Evolutionary conservation across 1,140 invertebrate species (phyloP), one percentile per base, ranked within the genome.

Genomic region (Nebria ingens): DNA sequence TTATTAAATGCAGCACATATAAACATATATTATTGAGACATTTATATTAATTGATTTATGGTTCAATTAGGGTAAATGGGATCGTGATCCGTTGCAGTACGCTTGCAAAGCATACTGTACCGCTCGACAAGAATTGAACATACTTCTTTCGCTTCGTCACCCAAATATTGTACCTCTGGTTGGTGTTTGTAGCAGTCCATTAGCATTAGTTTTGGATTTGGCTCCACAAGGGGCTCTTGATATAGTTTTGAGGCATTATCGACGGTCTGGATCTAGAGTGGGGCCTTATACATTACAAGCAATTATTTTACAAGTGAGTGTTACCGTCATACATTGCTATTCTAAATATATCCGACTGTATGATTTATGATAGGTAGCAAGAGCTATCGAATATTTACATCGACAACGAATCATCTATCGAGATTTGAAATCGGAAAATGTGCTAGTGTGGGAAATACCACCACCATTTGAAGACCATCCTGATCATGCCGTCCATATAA

Each of bases 341-440:
- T 51, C 21, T 21, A 51, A 6, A 21, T 20, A 51, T 9, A 19
- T 2, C 12, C 6, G 21, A 51, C 13, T 9, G 13, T 49, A 6
- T 49, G 4, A 49, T 49, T 20, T 23, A 17, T 53, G 29, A 2
- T 64, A 85, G 78, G 85, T 94, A 6, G 91, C 93, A 0, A 87
- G 92, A 66, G 95, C 96, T 1, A 78, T 99, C 15, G 93, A 97
- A 68, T 99, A 98, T 73, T 76, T 99, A 2, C 97, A 99, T 74
- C 83, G 89, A 19, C 83, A 91, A 55, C 84, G 89, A 57, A 94
- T 99, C 2, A 96, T 99, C 55, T 98, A 99, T 69, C 75, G 91
- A 17, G 97, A 99, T 74, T 76, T 99, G 0, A 99, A 99, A 76
- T 93, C 93, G 0, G 96, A 99, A 69, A 99, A 99, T 75, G 93